Evolutionary conservation across 2,797 vertebrate genomes (phyloP).

Genomic region (Halcyon smyrnensis): DNA sequence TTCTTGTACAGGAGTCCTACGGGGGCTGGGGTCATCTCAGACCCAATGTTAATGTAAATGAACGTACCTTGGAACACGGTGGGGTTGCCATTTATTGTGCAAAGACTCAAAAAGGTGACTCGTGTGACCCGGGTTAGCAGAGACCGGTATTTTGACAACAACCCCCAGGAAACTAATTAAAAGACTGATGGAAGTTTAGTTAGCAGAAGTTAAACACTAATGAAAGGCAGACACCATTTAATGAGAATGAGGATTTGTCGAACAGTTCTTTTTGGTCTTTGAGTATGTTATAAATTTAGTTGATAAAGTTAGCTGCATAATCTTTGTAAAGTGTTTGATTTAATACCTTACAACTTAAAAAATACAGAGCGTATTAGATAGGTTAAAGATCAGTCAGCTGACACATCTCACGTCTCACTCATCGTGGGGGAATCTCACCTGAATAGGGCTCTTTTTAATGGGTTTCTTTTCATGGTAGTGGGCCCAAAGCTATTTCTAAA

Average conservation of each 20-base stretch:
- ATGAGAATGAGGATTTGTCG: background rate
- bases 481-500: background rate
- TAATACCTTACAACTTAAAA: background rate
- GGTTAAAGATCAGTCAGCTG: constrained; percentile 5
- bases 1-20: background rate
- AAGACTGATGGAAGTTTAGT: background rate
- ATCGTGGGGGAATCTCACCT: background rate
- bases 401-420: background rate
- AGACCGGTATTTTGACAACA: constrained; percentile 28
- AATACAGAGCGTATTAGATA: background rate
- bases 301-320: background rate
- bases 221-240: background rate
- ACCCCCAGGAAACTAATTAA: background rate
- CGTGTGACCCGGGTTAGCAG: background rate
- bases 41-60: background rate
- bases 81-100: background rate
- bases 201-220: background rate
- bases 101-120: background rate
- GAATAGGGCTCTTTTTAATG: background rate
- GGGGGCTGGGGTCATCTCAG: background rate
- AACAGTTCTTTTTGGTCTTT: background rate
- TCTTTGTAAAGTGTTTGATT: background rate
- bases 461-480: background rate
- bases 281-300: background rate
- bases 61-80: background rate